Base-by-base conservation (phyloP, 2,888 invertebrate genomes). In the Leucophenga montana region DNA sequence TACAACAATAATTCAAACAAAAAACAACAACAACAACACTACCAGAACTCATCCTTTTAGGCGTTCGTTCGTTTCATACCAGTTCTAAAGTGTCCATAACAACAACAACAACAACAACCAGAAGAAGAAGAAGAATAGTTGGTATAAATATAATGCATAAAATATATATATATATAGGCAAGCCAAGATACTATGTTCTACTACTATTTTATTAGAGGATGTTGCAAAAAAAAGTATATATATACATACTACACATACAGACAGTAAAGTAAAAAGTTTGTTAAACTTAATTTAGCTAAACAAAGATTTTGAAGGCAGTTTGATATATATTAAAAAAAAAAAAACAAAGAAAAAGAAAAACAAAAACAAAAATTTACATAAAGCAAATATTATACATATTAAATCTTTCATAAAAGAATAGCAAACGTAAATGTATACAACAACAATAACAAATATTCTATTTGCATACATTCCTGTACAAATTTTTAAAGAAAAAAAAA, bases 401-500 rank as follows among this genome's bases (percentile, higher is more conserved):
- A 46, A 50, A 65, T 6, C 31, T 50, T 50, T 31, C 39, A 65
- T 48, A 57, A 22, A 57, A 57, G 22, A 5, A 57, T 50, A 50
- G 64, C 64, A 68, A 74, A 68, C 71, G 27, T 75, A 70, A 18
- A 33, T 39, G 75, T 75, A 67, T 64, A 71, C 71, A 27, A 71
- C 69, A 71, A 33, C 27, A 73, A 59, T 31, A 53, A 77, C 22
- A 74, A 68, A 71, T 68, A 67, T 66, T 70, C 75, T 71, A 81
- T 80, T 27, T 85, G 81, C 81, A 83, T 83, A 86, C 86, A 86
- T 86, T 86, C 86, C 86, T 86, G 84, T 83, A 85, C 76, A 82
- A 79, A 79, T 77, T 82, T 77, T 27, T 74, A n/a, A 64, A 31
- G n/a, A 48, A 62, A 46, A 20, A 9, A 16, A 46, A 62, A 46